Base-by-base conservation (phyloP, 2,888 invertebrate species). In the Podabrus alpinus region DNA sequence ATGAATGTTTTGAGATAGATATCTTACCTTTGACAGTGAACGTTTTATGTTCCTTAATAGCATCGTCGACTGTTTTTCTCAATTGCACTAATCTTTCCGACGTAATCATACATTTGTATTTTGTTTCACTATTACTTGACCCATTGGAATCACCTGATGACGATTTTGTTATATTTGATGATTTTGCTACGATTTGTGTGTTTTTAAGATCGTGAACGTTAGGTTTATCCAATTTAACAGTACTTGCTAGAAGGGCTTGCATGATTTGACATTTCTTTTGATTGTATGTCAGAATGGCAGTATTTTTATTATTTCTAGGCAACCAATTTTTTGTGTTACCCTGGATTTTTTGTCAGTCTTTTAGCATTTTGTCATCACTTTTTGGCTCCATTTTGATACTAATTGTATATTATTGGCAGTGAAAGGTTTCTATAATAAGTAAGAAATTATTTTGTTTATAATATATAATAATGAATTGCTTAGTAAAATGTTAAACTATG, bases 21-120 rank as follows among this genome's bases (percentile, higher is more conserved):
- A 16, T 25, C 17, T 66, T 79, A 86, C 86, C 87, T 92, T 84
- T 93, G 13, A 87, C 92, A 83, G 92, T 92, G 81, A 93, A 94
- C 25, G 92, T 90, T 85, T 91, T 92, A 78, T 89, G 91, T 4
- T 91, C 91, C 80, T 88, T 91, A 83, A 92, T 90, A 1, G 93
- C 93, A 69, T 87, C 89, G 19, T 93, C 93, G 0, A 93, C 92
- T 77, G 90, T 88, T 80, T 91, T 91, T 76, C 91, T 90, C 73
- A 94, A 84, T 76, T 92, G 91, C 83, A 89, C 89, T 88, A 93
- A 90, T 83, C 92, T 88, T 10, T 93, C 93, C 62, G 89, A 90
- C 76, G 91, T 90, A 64, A 93, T 92, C 88, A n/a, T 13, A 15
- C 59, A 64, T 15, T 69, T 68, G 15, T 66, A 15, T 66, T 72